Evolutionary conservation across 1,140 invertebrate genomes (phyloP).

Genomic region (Antheraea pernyi): DNA sequence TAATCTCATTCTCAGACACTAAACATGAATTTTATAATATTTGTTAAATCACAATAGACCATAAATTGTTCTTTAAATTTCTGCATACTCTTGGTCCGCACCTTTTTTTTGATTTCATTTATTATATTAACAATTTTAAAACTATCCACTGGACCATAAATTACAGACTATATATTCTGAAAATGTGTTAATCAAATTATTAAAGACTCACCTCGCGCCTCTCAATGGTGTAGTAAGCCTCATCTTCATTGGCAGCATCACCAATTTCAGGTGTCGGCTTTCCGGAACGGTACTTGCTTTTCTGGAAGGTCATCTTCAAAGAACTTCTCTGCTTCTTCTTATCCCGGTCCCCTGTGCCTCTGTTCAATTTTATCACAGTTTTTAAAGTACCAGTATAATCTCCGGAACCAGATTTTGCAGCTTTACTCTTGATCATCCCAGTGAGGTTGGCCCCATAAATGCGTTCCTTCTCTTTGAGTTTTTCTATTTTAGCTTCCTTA

Average conservation of each 20-base stretch:
- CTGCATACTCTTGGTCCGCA: no score
- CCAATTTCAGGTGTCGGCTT: conserved; percentile 75
- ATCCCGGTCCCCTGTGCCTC: conserved; percentile 42
- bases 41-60: no score
- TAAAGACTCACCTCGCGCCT: conserved; percentile 82
- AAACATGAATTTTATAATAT: no score
- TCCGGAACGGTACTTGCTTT: conserved; percentile 82
- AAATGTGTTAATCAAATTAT: neutral
- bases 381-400: conserved; percentile 88
- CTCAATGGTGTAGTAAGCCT: conserved; percentile 87
- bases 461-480: conserved; percentile 80
- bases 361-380: conserved; percentile 87
- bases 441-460: conserved; percentile 79
- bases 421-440: conserved; percentile 74
- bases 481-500: conserved; percentile 79
- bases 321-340: conserved; percentile 83
- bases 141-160: no score
- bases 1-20: no score
- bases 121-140: no score
- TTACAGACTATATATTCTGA: no score
- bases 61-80: no score
- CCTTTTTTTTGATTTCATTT: no score
- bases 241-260: conserved; percentile 79
- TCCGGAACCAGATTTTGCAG: conserved; percentile 65
- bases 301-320: conserved; percentile 90